Evolutionary conservation across 2,888 invertebrate genomes (phyloP).

Genomic region (Melanophora roralis): DNA sequence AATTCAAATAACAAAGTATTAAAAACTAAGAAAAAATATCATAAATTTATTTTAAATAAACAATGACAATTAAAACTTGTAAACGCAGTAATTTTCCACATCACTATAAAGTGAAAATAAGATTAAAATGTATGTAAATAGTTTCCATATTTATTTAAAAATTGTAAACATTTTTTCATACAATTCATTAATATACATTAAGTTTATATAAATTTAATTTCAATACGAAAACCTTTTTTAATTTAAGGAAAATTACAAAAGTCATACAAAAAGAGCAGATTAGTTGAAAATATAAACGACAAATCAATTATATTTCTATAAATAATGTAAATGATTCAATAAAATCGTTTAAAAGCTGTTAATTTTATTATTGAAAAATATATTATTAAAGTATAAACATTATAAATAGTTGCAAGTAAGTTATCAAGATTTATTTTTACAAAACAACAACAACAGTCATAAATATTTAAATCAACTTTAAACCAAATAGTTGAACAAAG

Average conservation of each 20-base stretch:
- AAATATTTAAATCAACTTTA: background rate
- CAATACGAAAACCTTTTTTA: constrained; percentile 11
- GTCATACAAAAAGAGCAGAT: background rate
- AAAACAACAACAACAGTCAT: constrained; percentile 5
- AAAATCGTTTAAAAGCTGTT: constrained; percentile 49
- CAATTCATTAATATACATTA: too few species aligned
- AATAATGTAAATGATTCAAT: constrained; percentile 35
- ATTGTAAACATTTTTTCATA: too few species aligned
- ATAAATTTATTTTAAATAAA: too few species aligned
- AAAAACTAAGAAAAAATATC: too few species aligned
- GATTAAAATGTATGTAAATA: too few species aligned
- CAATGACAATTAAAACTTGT: too few species aligned
- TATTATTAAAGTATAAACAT: background rate
- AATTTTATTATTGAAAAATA: constrained; percentile 8
- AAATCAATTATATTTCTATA: constrained; percentile 30
- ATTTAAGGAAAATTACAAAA: background rate
- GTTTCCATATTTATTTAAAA: too few species aligned
- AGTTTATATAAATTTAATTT: constrained; percentile 6
- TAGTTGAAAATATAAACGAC: background rate
- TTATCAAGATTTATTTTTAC: constrained; percentile 16
- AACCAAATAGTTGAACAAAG: constrained; percentile 11
- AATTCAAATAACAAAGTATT: too few species aligned
- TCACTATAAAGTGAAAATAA: too few species aligned
- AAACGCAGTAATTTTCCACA: too few species aligned
- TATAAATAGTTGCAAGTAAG: background rate